These are phyloP conservation scores for Rhipidura dahli DNA, from an alignment of 2,113 vertebrate genomes.

Conservation along the genomic window DNA sequence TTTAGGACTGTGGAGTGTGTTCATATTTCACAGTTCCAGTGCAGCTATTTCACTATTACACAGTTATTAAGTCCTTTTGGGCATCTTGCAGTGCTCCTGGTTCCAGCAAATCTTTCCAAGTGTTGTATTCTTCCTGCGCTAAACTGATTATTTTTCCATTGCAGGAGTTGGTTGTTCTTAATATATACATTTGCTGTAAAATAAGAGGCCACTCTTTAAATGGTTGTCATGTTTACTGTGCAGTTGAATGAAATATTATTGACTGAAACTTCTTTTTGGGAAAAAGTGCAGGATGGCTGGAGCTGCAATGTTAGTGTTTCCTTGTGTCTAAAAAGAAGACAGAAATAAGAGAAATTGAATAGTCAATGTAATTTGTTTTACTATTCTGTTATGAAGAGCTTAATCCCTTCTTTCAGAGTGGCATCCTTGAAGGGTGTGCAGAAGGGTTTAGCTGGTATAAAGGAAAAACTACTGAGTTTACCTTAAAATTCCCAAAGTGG, in stretches of 20 bases:
- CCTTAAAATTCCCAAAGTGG: neutral
- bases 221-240: neutral
- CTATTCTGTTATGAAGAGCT: neutral
- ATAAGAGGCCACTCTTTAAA: neutral
- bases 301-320: neutral
- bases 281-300: neutral
- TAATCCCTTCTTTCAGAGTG: neutral
- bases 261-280: neutral
- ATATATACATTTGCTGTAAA: neutral
- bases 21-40: slow-evolving; percentile 14
- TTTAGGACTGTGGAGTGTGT: neutral
- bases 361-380: neutral
- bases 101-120: slow-evolving; percentile 10
- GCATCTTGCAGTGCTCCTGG: neutral
- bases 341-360: neutral
- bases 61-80: neutral
- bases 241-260: neutral
- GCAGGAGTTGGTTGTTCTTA: neutral
- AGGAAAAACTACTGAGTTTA: neutral
- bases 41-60: neutral
- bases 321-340: neutral
- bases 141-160: slow-evolving; percentile 33
- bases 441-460: neutral
- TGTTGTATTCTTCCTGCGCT: neutral
- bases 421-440: neutral